Percentiles rank a stretch among this genome's conserved stretches.
Conservation (phyloP, 2,113 vertebrate species). For the Centropristis striata region DNA sequence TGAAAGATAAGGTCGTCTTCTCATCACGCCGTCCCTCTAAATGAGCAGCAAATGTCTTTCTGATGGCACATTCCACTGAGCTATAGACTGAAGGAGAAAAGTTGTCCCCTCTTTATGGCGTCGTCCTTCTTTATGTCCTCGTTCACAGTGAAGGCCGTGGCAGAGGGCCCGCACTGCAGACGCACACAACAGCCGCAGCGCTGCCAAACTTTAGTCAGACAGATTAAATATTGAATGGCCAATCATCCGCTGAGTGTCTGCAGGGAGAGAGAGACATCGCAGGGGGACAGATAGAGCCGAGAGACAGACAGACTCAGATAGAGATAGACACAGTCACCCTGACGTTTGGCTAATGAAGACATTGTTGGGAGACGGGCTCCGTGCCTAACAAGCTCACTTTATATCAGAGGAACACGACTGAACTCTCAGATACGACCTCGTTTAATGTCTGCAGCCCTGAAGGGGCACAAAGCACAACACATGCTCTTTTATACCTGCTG, state of each 20-base stretch:
- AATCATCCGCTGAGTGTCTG: constrained; percentile 28
- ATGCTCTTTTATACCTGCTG: not conserved
- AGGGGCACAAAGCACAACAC: not conserved
- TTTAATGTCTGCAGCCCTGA: not conserved
- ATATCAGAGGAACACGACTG: not conserved
- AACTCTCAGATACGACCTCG: not conserved
- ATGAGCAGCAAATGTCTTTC: not conserved
- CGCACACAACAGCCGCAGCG: not conserved
- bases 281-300: not conserved
- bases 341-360: constrained; percentile 17
- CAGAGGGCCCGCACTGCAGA: constrained; percentile 34
- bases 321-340: not conserved
- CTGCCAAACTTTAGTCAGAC: constrained; percentile 40
- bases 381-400: constrained; percentile 3
- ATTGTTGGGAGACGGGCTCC: not conserved
- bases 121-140: constrained; percentile 14
- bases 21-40: not conserved
- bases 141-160: constrained; percentile 10
- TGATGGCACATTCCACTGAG: not conserved
- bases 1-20: not conserved
- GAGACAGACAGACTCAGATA: not conserved
- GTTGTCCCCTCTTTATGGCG: not conserved
- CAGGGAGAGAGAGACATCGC: not conserved
- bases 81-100: not conserved
- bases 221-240: constrained; percentile 51